These are phyloP conservation scores for Pinna nobilis DNA, from an alignment of 1,140 invertebrate species.

Conservation along the genomic window DNA sequence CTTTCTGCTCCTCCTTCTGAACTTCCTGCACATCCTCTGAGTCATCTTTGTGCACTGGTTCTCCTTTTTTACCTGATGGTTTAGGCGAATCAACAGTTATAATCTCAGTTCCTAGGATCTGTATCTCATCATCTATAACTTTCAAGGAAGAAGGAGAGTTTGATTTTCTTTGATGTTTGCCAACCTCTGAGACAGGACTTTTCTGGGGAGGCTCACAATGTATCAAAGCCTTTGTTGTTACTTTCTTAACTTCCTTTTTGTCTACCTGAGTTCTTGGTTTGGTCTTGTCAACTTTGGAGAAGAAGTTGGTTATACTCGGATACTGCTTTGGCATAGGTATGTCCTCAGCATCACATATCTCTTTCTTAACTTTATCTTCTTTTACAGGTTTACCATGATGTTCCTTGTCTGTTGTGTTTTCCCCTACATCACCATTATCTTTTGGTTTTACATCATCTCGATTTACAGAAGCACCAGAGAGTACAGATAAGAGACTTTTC, in stretches of 20 bases:
- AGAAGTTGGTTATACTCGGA: conserved; percentile 39
- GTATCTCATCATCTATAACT: conserved; percentile 30
- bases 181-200: not conserved
- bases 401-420: not conserved
- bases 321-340: conserved; percentile 26
- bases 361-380: not conserved
- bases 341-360: conserved; percentile 3
- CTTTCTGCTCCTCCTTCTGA: not conserved
- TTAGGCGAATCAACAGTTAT: conserved; percentile 17
- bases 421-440: not conserved
- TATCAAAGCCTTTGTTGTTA: conserved; percentile 35
- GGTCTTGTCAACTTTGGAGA: conserved; percentile 23
- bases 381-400: not conserved
- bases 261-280: not conserved
- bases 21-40: too few relatives aligned
- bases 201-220: conserved; percentile 24
- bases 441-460: not conserved
- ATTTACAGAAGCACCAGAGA: not conserved
- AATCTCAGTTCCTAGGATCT: conserved; percentile 36
- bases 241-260: not conserved
- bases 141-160: not conserved
- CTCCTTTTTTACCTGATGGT: not conserved
- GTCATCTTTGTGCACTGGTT: not conserved
- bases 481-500: not conserved
- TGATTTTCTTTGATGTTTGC: not conserved